phyloP scores from a whole-genome alignment of 2,888 invertebrate genomes.

The Parnassius mnemosyne region DNA sequence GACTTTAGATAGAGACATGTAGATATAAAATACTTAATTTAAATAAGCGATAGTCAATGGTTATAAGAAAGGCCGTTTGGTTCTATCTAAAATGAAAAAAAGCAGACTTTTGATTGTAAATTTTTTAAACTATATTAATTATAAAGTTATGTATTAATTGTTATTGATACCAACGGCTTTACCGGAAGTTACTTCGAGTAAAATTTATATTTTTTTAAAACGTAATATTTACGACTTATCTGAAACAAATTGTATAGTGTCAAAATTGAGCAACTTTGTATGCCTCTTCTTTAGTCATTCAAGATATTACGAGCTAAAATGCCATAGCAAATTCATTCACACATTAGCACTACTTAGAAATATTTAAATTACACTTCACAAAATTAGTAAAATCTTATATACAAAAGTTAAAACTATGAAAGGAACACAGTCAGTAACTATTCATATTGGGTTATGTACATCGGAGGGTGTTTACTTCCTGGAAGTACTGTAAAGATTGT shows the following conservation, averaged over 20 bases:
- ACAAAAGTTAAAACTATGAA: constrained; percentile 40
- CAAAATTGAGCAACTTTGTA: constrained; percentile 12
- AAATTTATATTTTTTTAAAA: too few relatives aligned
- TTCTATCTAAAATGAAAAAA: too few relatives aligned
- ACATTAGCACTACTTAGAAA: constrained; percentile 15
- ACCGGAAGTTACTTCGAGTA: not conserved
- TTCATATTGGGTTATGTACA: constrained; percentile 49
- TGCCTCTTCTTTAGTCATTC: not conserved
- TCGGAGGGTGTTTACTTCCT: constrained; percentile 42
- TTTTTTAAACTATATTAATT: too few relatives aligned
- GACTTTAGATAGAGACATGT: too few relatives aligned
- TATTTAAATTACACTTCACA: constrained; percentile 12
- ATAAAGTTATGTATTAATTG: too few relatives aligned
- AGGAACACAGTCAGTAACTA: constrained; percentile 47
- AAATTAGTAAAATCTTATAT: constrained; percentile 34
- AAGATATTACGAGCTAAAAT: not conserved
- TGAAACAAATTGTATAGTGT: not conserved
- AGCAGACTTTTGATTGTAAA: too few relatives aligned
- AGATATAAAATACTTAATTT: too few relatives aligned
- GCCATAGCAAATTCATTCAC: constrained; percentile 3
- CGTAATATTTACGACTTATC: too few relatives aligned
- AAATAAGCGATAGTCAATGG: too few relatives aligned
- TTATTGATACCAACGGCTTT: not conserved
- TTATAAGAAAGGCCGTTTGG: too few relatives aligned
- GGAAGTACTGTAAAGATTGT: constrained; percentile 32